Conservation (phyloP, 2,888 invertebrate species). For the Penaeus monodon region DNA sequence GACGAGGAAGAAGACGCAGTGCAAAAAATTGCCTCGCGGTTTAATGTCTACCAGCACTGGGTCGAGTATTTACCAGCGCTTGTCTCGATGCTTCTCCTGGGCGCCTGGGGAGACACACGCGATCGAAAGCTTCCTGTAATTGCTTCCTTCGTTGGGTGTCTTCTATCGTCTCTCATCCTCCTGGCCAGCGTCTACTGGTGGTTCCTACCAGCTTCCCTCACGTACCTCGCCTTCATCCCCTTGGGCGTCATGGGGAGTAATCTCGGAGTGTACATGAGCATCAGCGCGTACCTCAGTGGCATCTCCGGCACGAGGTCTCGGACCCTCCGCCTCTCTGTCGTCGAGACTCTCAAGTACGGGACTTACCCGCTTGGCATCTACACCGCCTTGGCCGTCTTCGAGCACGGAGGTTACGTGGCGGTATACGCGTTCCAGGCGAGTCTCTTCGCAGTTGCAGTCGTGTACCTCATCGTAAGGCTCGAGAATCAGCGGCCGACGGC, state of each 20-base stretch:
- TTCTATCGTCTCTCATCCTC: not conserved
- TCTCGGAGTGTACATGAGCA: not conserved
- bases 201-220: not conserved
- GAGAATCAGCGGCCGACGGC: too few relatives aligned
- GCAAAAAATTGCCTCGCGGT: not conserved
- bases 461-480: too few relatives aligned
- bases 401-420: not conserved
- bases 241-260: not conserved
- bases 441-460: too few relatives aligned
- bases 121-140: constrained; percentile 6
- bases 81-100: constrained; percentile 1
- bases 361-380: not conserved
- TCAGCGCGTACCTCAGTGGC: not conserved
- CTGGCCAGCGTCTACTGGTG: constrained; percentile 5
- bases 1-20: not conserved
- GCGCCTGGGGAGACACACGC: constrained; percentile 2
- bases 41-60: not conserved
- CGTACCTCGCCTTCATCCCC: constrained; percentile 2
- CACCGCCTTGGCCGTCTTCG: not conserved
- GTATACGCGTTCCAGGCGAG: not conserved
- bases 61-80: not conserved
- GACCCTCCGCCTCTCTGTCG: not conserved
- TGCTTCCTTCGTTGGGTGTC: not conserved
- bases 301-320: not conserved
- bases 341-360: not conserved